Evolutionary conservation across 2,113 vertebrate genomes (phyloP), one percentile per base, ranked within the genome.

Genomic region (Pelmatolapia mariae): DNA sequence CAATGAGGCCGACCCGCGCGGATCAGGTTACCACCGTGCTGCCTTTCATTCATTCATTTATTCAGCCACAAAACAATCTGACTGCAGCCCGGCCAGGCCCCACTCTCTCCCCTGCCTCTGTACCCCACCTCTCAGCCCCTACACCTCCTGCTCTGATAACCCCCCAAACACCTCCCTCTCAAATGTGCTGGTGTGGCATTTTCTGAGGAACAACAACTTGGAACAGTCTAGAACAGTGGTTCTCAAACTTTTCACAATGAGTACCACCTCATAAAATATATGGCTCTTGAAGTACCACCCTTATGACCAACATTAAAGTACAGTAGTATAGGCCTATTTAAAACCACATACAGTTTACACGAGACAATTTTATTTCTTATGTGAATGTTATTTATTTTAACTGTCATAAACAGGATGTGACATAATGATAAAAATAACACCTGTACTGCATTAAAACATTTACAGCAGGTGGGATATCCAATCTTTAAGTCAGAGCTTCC

Each of bases 1-100:
- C 95, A 95, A 96, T 93, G 96, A 92, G 93, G 73, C 79, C 81
- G 92, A 87, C 80, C 85, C 66, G 89, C 80, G 76, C 87, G 83
- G 94, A 92, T 97, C 96, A 87, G 91, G 96, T 97, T 97, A 93
- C 96, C 81, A 52, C 84, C 83, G 89, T 87, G 11, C 87, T 90
- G 80, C 92, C 93, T 81, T 92, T 90, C 92, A 90, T 91, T 93
- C 93, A 93, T 90, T 89, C 87, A 94, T 96, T 95, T 88, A 94
- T 95, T 95, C 93, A 88, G 89, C 90, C 47, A 87, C 89, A 61
- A 66, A 94, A 94, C 93, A 92, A 92, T 88, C 90, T 90, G 84
- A 81, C 87, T 84, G 81, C 89, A 47, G 85, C 86, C 89, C 89
- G 68, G 73, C 71, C 81, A 19, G 11, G 10, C 56, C 81, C 45